phyloP scores from a whole-genome alignment of 2,797 vertebrate species.

The Aulostomus chinensis region DNA sequence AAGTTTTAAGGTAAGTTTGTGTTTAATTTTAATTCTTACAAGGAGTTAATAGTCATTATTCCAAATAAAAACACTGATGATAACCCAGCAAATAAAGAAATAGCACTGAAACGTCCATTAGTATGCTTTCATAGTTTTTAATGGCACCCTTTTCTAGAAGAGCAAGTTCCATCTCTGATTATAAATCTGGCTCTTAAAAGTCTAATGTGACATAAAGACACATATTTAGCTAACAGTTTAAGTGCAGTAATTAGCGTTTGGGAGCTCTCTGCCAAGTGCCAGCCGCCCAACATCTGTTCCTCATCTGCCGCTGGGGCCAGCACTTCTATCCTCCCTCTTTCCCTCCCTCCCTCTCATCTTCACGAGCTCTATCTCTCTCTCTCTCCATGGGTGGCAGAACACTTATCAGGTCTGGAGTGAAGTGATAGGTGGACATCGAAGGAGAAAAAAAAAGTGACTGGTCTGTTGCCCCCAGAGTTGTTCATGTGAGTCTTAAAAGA shows the following conservation, averaged over 20 bases:
- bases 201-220: slow-evolving; percentile 56
- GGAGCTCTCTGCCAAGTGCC: slow-evolving; percentile 59
- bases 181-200: slow-evolving; percentile 58
- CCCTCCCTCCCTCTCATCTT: too few species aligned
- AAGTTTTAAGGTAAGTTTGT: slow-evolving; percentile 4
- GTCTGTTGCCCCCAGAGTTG: neutral
- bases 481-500: slow-evolving; percentile 29
- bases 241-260: slow-evolving; percentile 58
- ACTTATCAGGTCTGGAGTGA: slow-evolving; percentile 34
- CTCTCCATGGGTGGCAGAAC: slow-evolving; percentile 23
- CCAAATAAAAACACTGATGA: slow-evolving; percentile 11
- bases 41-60: too few species aligned
- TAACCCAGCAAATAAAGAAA: slow-evolving; percentile 27
- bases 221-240: slow-evolving; percentile 65
- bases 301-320: slow-evolving; percentile 25
- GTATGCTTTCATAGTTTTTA: slow-evolving; percentile 39
- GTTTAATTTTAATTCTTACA: too few species aligned
- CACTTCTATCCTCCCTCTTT: slow-evolving; percentile 1
- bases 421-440: slow-evolving; percentile 27
- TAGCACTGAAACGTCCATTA: slow-evolving; percentile 18
- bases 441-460: neutral
- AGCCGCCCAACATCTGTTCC: slow-evolving; percentile 68
- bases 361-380: too few species aligned
- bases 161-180: too few species aligned
- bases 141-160: slow-evolving; percentile 25